Conservation (phyloP, 2,113 vertebrate genomes). For the Synodontis membranacea region DNA sequence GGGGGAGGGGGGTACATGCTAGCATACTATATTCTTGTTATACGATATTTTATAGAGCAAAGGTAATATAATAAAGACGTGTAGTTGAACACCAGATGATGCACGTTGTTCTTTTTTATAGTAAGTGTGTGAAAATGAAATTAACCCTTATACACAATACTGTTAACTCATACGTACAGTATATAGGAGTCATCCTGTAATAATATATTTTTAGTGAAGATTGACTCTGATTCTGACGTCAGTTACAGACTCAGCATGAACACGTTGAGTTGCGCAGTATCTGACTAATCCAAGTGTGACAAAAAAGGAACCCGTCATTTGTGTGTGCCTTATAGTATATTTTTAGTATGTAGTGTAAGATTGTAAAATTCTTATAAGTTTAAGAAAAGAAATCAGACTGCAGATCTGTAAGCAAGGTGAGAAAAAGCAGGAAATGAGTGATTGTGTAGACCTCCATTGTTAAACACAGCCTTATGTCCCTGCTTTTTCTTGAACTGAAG, state of each 20-base stretch:
- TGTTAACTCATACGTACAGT: no score
- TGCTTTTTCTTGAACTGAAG: neutral
- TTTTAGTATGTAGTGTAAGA: neutral
- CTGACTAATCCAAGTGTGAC: neutral
- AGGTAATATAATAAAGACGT: neutral
- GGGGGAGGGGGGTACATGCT: no score
- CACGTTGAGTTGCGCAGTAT: neutral
- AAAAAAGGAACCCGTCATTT: neutral
- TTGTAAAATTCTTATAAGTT: neutral
- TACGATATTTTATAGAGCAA: neutral
- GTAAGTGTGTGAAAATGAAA: neutral
- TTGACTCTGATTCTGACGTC: neutral
- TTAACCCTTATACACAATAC: neutral
- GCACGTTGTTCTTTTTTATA: neutral
- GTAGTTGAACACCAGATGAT: neutral
- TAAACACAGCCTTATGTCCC: neutral
- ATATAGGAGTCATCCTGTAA: no score
- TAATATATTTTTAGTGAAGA: neutral
- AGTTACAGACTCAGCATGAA: neutral
- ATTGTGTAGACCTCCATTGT: neutral
- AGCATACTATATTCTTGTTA: neutral
- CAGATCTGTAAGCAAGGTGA: no score
- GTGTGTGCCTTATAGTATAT: neutral
- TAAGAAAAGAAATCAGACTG: neutral
- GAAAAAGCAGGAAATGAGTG: neutral